A percentile compares a stretch with the other conserved stretches of the same genome.
These are phyloP conservation scores for Percina caprodes DNA, from an alignment of 2,113 vertebrate species.

Conservation along the genomic window DNA sequence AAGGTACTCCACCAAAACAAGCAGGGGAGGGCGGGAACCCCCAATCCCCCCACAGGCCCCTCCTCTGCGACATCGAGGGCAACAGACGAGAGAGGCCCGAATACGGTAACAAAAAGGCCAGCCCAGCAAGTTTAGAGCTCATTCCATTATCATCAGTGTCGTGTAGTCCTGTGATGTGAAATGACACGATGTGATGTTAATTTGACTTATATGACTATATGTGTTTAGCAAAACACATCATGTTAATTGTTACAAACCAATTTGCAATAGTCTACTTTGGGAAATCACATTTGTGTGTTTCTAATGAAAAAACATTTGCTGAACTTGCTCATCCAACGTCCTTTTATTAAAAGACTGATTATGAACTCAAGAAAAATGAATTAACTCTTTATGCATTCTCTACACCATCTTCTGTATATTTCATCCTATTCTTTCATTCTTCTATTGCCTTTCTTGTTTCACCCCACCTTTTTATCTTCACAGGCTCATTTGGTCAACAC, in stretches of 20 bases:
- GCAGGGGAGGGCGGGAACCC: constrained; percentile 78
- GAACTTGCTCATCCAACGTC: constrained; percentile 43
- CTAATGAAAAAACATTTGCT: constrained; percentile 19
- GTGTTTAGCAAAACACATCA: constrained; percentile 37
- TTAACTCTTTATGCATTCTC: constrained; percentile 3
- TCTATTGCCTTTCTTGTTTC: constrained; percentile 1
- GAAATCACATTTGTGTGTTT: constrained; percentile 56
- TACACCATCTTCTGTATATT: constrained; percentile 4
- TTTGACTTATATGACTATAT: constrained; percentile 9
- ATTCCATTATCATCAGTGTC: constrained; percentile 66
- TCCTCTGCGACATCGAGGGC: constrained; percentile 88
- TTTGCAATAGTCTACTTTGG: neutral
- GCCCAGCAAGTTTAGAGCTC: constrained; percentile 49
- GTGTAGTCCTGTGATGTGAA: constrained; percentile 44
- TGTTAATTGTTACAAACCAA: neutral
- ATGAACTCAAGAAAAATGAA: neutral
- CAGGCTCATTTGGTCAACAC: constrained; percentile 84
- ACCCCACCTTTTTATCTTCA: constrained; percentile 21
- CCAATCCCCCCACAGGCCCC: constrained; percentile 83
- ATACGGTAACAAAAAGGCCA: constrained; percentile 84
- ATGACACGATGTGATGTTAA: constrained; percentile 36
- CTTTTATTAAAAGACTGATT: constrained; percentile 19
- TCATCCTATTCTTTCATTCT: neutral
- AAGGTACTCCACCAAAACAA: constrained; percentile 83
- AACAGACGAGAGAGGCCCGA: constrained; percentile 87